These are phyloP conservation scores for Paedocypris sp. DNA, from an alignment of 2,113 vertebrate genomes.

Conservation along the genomic window DNA sequence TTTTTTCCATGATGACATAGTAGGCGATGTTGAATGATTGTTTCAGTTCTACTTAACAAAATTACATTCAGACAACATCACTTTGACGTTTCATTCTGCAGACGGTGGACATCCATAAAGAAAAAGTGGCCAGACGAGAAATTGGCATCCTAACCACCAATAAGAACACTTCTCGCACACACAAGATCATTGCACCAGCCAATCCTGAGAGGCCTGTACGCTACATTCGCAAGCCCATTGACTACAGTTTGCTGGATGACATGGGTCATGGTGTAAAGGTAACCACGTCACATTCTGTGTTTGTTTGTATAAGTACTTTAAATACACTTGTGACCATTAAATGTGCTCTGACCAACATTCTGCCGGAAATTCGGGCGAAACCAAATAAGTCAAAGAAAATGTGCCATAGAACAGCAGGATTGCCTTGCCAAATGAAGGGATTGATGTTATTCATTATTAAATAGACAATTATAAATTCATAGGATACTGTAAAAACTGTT, in stretches of 20 bases:
- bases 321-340: too few relatives aligned
- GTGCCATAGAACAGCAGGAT: too few relatives aligned
- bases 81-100: constrained; percentile 41
- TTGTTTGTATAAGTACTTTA: neutral
- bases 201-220: constrained; percentile 95
- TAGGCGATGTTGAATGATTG: too few relatives aligned
- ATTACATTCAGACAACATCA: neutral
- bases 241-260: constrained; percentile 96
- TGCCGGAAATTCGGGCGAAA: too few relatives aligned
- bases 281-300: constrained; percentile 13
- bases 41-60: neutral
- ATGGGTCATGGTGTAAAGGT: constrained; percentile 98
- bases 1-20: too few relatives aligned
- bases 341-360: too few relatives aligned
- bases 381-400: too few relatives aligned
- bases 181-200: constrained; percentile 98
- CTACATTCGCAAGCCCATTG: constrained; percentile 97
- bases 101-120: constrained; percentile 99
- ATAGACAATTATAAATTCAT: too few relatives aligned
- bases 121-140: constrained; percentile 96
- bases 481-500: too few relatives aligned
- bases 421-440: too few relatives aligned
- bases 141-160: constrained; percentile 99
- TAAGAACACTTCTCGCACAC: constrained; percentile 97
- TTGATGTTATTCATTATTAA: too few relatives aligned